Evolutionary conservation across 2,113 vertebrate species (phyloP).

Genomic region (Aviceda subcristata): DNA sequence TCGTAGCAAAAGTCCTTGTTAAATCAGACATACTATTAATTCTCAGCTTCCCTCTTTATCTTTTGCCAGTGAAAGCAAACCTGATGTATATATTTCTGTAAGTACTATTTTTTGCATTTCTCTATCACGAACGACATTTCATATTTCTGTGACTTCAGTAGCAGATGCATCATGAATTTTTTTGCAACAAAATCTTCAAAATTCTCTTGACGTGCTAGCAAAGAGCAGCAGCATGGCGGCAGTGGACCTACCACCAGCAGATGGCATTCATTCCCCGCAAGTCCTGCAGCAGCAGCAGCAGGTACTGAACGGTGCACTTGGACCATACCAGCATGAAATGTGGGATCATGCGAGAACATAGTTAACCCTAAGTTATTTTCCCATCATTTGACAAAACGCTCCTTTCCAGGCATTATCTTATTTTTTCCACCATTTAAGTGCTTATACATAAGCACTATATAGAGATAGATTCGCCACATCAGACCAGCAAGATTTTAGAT

Average conservation of each 20-base stretch:
- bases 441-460: background rate
- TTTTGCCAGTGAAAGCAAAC: background rate
- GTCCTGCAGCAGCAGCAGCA: background rate
- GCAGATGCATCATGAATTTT: background rate
- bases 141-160: background rate
- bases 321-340: background rate
- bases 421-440: background rate
- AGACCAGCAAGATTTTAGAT: background rate
- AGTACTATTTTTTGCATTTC: background rate
- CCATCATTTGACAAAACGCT: background rate
- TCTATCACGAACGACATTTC: background rate
- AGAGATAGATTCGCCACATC: background rate
- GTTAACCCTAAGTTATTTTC: background rate
- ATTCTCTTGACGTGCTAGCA: accelerated
- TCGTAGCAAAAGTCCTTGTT: background rate
- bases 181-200: background rate
- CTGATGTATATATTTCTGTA: background rate
- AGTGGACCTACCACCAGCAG: constrained; percentile 62
- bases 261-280: constrained; percentile 64
- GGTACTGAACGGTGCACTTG: background rate
- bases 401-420: background rate
- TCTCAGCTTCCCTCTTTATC: background rate
- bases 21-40: background rate
- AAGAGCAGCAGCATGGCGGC: background rate
- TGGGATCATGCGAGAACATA: background rate